These are phyloP conservation scores for Sarcophaga rosellei DNA, from an alignment of 2,888 invertebrate genomes.

Conservation along the genomic window DNA sequence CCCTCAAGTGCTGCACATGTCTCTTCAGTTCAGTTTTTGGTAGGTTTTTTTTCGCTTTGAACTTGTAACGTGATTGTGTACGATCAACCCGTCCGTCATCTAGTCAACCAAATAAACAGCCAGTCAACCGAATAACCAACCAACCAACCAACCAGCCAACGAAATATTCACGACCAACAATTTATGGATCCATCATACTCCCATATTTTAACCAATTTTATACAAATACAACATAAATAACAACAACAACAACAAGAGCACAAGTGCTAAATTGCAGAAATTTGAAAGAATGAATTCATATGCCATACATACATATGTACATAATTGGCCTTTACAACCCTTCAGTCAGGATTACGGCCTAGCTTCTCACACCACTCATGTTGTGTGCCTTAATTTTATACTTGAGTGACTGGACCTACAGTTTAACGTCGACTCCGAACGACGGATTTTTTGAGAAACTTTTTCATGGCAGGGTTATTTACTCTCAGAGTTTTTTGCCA, in stretches of 20 bases:
- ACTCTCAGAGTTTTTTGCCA: too few relatives aligned
- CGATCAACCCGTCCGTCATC: conserved; percentile 17
- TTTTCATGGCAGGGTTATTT: too few relatives aligned
- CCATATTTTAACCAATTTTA: conserved; percentile 65
- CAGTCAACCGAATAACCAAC: conserved; percentile 31
- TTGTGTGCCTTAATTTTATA: too few relatives aligned
- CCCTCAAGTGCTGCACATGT: conserved; percentile 78
- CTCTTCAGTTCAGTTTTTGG: conserved; percentile 58
- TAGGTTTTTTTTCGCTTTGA: conserved; percentile 48
- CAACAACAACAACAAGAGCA: conserved; percentile 59
- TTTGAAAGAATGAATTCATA: not conserved
- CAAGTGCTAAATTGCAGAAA: conserved; percentile 59
- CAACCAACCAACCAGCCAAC: not conserved
- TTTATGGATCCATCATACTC: conserved; percentile 18
- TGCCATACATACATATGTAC: too few relatives aligned
- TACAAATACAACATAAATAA: conserved; percentile 26
- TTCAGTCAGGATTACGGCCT: too few relatives aligned
- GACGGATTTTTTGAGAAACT: too few relatives aligned
- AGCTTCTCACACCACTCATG: too few relatives aligned
- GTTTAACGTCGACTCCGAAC: too few relatives aligned
- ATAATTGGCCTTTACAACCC: too few relatives aligned
- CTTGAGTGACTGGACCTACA: too few relatives aligned
- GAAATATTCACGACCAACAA: not conserved
- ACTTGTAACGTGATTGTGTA: conserved; percentile 38
- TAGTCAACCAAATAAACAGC: conserved; percentile 27